phyloP scores from a whole-genome alignment of 2,113 vertebrate genomes.

The Gymnarchus niloticus region DNA sequence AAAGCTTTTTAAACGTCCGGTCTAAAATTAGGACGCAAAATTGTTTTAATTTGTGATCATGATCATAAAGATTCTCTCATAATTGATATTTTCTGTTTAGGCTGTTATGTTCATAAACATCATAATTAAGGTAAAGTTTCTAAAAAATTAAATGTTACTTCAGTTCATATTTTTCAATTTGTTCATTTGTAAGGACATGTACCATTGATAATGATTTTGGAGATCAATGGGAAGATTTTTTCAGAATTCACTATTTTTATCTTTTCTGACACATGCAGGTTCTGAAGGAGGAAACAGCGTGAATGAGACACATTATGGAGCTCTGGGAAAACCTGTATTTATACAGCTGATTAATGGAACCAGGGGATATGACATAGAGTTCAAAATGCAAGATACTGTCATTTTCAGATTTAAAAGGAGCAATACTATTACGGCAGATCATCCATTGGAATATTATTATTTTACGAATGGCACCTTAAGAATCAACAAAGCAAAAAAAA shows the following conservation, averaged over 20 bases:
- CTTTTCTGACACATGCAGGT: not conserved
- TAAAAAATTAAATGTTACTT: no score
- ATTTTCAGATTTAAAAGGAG: not conserved
- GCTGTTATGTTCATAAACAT: no score
- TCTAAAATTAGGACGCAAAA: no score
- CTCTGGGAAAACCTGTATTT: not conserved
- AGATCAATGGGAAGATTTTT: no score
- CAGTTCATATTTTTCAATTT: no score
- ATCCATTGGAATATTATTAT: not conserved
- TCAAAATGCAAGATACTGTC: not conserved
- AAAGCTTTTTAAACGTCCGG: no score
- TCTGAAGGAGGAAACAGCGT: not conserved
- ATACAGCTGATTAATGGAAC: not conserved
- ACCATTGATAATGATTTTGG: no score
- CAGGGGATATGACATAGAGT: not conserved
- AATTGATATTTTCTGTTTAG: no score
- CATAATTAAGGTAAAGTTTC: no score
- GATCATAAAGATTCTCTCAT: no score
- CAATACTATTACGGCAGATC: fast-evolving
- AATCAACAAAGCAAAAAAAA: not conserved
- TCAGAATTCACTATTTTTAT: not conserved
- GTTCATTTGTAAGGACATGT: no score
- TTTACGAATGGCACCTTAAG: not conserved
- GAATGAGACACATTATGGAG: not conserved
- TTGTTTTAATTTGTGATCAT: no score